These are phyloP conservation scores for Nannospalax galili DNA, from an alignment of 2,113 vertebrate genomes.

Conservation along the genomic window DNA sequence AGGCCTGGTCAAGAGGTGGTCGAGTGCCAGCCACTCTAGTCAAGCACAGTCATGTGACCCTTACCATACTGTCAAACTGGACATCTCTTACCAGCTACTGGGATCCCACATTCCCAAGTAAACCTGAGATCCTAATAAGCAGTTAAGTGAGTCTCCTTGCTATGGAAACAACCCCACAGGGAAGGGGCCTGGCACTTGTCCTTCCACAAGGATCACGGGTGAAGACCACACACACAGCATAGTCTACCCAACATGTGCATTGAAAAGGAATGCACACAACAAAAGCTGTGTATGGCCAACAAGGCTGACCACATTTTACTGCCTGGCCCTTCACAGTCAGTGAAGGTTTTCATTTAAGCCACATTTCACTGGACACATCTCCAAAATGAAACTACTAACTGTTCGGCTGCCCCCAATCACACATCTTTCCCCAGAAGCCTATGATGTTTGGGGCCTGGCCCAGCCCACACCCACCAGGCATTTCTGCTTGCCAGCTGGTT, in stretches of 20 bases:
- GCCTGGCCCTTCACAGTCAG: background rate
- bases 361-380: background rate
- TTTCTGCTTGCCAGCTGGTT: background rate
- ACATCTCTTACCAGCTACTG: background rate
- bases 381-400: background rate
- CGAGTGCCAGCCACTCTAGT: background rate
- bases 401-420: background rate
- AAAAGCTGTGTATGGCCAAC: background rate
- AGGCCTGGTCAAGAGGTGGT: background rate
- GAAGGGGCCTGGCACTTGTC: background rate
- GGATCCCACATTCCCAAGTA: background rate
- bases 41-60: background rate
- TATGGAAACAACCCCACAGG: background rate
- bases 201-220: background rate
- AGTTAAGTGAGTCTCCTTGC: background rate
- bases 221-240: background rate
- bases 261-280: rapidly evolving
- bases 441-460: background rate
- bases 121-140: background rate
- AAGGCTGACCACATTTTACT: background rate
- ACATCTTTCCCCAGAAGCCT: background rate
- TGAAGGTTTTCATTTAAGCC: background rate
- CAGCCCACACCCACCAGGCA: background rate
- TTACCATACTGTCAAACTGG: background rate
- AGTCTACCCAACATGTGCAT: background rate